Evolutionary conservation across 2,797 vertebrate genomes (phyloP).

Genomic region (Podargus strigoides): DNA sequence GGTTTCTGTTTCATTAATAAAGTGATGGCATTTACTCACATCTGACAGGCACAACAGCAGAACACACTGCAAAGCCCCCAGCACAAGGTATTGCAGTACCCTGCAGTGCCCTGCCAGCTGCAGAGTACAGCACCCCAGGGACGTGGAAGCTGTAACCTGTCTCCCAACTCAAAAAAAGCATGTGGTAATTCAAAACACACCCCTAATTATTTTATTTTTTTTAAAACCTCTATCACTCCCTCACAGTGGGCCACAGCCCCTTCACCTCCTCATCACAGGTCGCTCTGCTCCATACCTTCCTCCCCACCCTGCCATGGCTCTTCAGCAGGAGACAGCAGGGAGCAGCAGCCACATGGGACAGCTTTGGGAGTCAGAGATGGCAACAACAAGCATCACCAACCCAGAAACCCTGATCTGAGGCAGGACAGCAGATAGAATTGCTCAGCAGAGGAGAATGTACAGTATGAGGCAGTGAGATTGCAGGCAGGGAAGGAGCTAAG

Average conservation of each 20-base stretch:
- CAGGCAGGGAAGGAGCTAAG: not conserved
- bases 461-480: not conserved
- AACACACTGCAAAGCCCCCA: not conserved
- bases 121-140: too few relatives aligned
- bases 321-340: not conserved
- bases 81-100: not conserved
- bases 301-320: not conserved
- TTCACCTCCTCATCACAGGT: not conserved
- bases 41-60: not conserved
- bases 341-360: not conserved
- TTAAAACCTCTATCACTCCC: not conserved
- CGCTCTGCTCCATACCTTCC: not conserved
- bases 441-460: not conserved
- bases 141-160: too few relatives aligned
- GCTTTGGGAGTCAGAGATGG: not conserved
- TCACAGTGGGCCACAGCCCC: rapidly evolving
- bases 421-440: not conserved
- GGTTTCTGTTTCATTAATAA: not conserved
- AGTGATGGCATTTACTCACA: not conserved
- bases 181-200: not conserved
- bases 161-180: not conserved
- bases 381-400: not conserved
- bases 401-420: not conserved
- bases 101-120: not conserved
- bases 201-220: not conserved